These are phyloP conservation scores for Portunus trituberculatus DNA, from an alignment of 1,140 invertebrate genomes.

Conservation along the genomic window DNA sequence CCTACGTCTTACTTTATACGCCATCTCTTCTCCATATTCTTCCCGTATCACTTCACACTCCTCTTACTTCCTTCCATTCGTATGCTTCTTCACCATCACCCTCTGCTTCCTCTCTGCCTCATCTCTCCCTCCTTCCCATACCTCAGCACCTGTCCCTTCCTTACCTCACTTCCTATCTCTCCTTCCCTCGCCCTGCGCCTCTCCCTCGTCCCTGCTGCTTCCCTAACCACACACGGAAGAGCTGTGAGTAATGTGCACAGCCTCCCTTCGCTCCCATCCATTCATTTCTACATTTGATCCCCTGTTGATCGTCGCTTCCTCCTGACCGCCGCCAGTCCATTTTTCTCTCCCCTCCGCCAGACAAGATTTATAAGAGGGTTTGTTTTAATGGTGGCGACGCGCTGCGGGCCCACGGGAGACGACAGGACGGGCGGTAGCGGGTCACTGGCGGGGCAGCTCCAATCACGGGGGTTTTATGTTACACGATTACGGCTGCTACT, in stretches of 20 bases:
- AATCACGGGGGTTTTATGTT: too few relatives aligned
- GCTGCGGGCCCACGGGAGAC: not conserved
- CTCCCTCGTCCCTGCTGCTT: not conserved
- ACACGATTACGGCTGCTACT: too few relatives aligned
- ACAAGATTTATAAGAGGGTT: conserved; percentile 66
- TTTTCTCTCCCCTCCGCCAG: conserved; percentile 52
- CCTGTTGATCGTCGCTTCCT: conserved; percentile 74
- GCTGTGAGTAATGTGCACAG: conserved; percentile 62
- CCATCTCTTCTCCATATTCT: not conserved
- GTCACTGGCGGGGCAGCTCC: too few relatives aligned
- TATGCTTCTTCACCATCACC: not conserved
- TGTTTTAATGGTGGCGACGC: conserved; percentile 58
- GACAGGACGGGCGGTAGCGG: not conserved
- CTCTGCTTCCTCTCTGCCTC: not conserved
- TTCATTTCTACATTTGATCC: conserved; percentile 75
- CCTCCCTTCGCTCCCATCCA: conserved; percentile 67
- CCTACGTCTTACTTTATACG: not conserved
- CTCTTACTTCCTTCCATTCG: not conserved
- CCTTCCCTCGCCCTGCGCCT: not conserved
- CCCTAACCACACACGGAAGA: conserved; percentile 13
- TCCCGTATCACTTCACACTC: not conserved
- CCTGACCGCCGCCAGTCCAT: conserved; percentile 66
- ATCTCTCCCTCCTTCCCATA: not conserved
- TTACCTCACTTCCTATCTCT: not conserved
- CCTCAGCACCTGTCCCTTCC: not conserved